These are phyloP conservation scores for Conchocele bisecta DNA, from an alignment of 2,888 invertebrate genomes.

Conservation along the genomic window DNA sequence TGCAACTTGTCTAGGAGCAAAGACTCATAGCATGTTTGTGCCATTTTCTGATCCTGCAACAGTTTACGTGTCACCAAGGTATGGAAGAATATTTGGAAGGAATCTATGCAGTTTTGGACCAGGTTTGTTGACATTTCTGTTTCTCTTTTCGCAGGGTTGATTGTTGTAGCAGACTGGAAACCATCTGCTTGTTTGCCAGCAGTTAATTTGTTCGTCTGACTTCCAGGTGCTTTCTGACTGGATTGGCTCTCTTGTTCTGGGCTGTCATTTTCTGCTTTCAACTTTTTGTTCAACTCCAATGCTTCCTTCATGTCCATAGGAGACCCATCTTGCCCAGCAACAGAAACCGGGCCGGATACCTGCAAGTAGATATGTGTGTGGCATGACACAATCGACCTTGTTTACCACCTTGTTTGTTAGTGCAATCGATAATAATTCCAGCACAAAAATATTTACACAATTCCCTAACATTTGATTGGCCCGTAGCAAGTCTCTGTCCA, in stretches of 20 bases:
- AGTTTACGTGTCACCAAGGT: slow-evolving; percentile 71
- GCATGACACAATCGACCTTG: too few species aligned
- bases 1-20: neutral
- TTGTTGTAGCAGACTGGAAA: too few species aligned
- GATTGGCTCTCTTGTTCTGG: too few species aligned
- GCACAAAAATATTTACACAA: too few species aligned
- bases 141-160: too few species aligned
- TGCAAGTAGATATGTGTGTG: slow-evolving; percentile 1
- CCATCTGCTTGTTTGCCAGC: too few species aligned
- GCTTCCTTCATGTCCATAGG: slow-evolving; percentile 48
- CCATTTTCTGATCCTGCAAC: slow-evolving; percentile 56
- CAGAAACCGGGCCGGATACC: neutral
- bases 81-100: slow-evolving; percentile 81
- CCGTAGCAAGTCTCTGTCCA: too few species aligned
- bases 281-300: slow-evolving; percentile 35
- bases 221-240: too few species aligned
- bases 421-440: too few species aligned
- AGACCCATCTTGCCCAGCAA: neutral
- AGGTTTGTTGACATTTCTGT: slow-evolving; percentile 55
- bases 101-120: slow-evolving; percentile 81
- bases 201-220: too few species aligned
- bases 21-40: slow-evolving; percentile 42
- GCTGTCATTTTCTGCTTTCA: slow-evolving; percentile 25
- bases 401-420: too few species aligned
- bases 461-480: too few species aligned